Evolutionary conservation across 2,888 invertebrate genomes (phyloP), one percentile per base, ranked within the genome.

Genomic region (Cantharis rufa): DNA sequence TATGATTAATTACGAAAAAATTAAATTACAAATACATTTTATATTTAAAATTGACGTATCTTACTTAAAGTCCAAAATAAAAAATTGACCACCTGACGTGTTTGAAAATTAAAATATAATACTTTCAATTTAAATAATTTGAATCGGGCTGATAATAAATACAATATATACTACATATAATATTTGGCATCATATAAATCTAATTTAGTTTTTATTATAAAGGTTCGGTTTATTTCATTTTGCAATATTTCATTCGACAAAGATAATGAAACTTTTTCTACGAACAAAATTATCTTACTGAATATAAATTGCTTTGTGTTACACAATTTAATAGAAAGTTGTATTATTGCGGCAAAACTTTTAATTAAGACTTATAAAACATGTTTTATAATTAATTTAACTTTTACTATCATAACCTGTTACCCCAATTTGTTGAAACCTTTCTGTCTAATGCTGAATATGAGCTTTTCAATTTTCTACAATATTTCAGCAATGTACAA

Each of bases 251-350:
- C 72, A 72, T 72, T 72, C 64, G 66, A 15, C 48, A 27, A 69
- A 73, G 73, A 73, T 73, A 73, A 73, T 73, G 69, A 73, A 73
- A 73, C 69, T 73, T 73, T 73, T 73, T 69, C 62, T 69, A 62
- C 73, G 32, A 27, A 69, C 66, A 73, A 61, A 73, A 71, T 71
- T 71, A 62, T 71, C 71, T 62, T 13, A 27, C 62, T 15, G 71
- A 71, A 73, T 69, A 73, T 61, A 69, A 73, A 73, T 73, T 73
- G 15, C 69, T 18, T 28, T 28, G 69, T 69, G 13, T 62, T 69
- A 73, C 15, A 63, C 69, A 62, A 16, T 73, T 69, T 73, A 69
- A 69, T 73, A 69, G 69, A 73, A 69, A 69, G 69, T 73, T 62
- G 73, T 69, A 69, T 69, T 73, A 73, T 69, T 73, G 48, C 69